Conservation (phyloP, 2,797 vertebrate genomes). For the Rallus crepitans region DNA sequence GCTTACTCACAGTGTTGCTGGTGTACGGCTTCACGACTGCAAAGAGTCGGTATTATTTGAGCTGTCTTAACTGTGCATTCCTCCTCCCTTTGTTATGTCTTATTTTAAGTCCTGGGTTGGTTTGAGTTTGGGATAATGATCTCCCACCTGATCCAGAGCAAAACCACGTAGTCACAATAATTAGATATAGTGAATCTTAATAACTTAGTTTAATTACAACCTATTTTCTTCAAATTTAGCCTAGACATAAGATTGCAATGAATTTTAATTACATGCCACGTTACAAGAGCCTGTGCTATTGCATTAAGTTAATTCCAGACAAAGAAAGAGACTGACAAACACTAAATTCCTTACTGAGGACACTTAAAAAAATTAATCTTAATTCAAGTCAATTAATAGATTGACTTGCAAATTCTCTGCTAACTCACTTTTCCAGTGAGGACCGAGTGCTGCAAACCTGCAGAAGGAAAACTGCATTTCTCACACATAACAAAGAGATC, state of each 20-base stretch:
- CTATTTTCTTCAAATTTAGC: slow-evolving; percentile 58
- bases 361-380: background rate
- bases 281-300: slow-evolving; percentile 37
- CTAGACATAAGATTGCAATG: slow-evolving; percentile 40
- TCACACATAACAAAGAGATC: background rate
- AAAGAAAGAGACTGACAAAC: slow-evolving; percentile 42
- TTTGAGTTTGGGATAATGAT: slow-evolving; percentile 27
- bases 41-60: background rate
- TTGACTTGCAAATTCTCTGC: slow-evolving; percentile 38
- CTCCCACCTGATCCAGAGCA: slow-evolving; percentile 11
- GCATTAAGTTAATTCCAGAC: slow-evolving; percentile 28
- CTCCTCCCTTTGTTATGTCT: background rate
- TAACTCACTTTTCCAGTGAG: background rate
- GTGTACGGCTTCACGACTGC: background rate
- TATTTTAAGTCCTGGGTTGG: background rate
- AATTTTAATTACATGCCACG: slow-evolving; percentile 25
- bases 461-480: background rate
- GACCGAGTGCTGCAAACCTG: background rate
- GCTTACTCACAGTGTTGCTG: slow-evolving; percentile 16
- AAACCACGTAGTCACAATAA: slow-evolving; percentile 19
- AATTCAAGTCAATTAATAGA: slow-evolving; percentile 51
- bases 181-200: slow-evolving; percentile 58
- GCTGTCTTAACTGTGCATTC: background rate
- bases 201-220: slow-evolving; percentile 58
- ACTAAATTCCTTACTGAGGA: slow-evolving; percentile 11